Conservation (phyloP, 2,888 invertebrate species). For the Hoplodrina blanda region DNA sequence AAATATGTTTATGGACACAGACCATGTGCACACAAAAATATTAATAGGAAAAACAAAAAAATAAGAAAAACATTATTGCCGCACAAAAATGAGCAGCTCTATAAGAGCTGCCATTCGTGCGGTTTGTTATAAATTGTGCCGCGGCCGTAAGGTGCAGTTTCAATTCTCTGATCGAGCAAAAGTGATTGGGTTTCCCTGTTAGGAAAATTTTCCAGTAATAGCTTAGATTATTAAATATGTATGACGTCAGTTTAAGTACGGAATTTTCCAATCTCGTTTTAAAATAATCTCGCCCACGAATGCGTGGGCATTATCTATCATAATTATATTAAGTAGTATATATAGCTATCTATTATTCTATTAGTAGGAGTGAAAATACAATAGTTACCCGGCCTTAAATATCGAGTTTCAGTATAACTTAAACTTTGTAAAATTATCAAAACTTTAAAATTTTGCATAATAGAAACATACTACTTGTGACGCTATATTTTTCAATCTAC, state of each 20-base stretch:
- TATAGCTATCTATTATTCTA: no score
- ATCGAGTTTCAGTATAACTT: no score
- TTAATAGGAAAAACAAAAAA: no score
- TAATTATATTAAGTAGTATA: no score
- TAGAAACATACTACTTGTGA: no score
- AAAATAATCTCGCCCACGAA: not conserved
- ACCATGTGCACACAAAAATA: no score
- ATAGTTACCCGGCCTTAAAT: not conserved
- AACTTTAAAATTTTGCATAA: no score
- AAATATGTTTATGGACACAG: no score
- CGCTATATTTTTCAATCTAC: not conserved
- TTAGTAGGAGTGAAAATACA: not conserved
- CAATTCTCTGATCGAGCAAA: constrained; percentile 16
- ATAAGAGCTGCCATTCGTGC: no score
- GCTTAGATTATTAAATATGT: constrained; percentile 8
- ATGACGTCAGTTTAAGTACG: not conserved
- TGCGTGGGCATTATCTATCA: not conserved
- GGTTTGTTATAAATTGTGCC: not conserved
- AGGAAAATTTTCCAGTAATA: constrained; percentile 6
- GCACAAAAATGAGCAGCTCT: no score
- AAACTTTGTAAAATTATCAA: no score
- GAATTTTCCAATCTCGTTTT: constrained; percentile 19
- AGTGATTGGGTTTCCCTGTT: constrained; percentile 12
- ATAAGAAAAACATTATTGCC: no score
- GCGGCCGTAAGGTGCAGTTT: constrained; percentile 8